Conservation (phyloP, 2,888 invertebrate genomes). For the Trachelus tabidus region DNA sequence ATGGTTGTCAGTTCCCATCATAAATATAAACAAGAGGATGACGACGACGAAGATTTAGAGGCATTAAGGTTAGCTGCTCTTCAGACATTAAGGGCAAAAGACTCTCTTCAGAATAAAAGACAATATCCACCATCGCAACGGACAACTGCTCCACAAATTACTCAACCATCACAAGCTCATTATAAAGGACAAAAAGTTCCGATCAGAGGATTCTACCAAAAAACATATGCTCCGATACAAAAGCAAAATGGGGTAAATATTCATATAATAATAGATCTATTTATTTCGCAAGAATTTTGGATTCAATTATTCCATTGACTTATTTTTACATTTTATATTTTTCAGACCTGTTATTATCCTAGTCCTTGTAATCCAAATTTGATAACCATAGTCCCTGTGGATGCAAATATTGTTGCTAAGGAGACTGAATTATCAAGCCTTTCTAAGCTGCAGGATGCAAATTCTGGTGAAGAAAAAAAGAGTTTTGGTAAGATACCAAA, state of each 20-base stretch:
- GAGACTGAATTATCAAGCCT: background rate
- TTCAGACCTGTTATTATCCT: constrained; percentile 52
- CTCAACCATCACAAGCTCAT: constrained; percentile 4
- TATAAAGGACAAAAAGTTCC: constrained; percentile 39
- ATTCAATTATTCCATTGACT: background rate
- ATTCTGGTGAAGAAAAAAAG: background rate
- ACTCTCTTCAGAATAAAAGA: constrained; percentile 28
- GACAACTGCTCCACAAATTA: background rate
- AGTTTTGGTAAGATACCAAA: background rate
- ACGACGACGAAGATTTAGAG: constrained; percentile 70
- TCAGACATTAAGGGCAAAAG: constrained; percentile 60
- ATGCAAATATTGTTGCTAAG: constrained; percentile 42
- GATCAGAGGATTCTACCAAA: constrained; percentile 40
- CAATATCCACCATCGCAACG: constrained; percentile 23
- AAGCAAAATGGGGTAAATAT: constrained; percentile 52
- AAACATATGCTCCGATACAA: constrained; percentile 25
- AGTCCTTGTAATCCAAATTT: constrained; percentile 65
- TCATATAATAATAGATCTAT: background rate
- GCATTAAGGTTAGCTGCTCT: constrained; percentile 68
- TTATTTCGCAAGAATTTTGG: background rate
- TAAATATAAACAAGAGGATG: constrained; percentile 56
- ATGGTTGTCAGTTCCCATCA: constrained; percentile 40
- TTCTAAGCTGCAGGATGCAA: background rate
- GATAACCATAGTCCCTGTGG: constrained; percentile 67
- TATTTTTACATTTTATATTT: background rate